These are phyloP conservation scores for Pristionchus mayeri DNA, from an alignment of 2,888 invertebrate genomes.

Conservation along the genomic window DNA sequence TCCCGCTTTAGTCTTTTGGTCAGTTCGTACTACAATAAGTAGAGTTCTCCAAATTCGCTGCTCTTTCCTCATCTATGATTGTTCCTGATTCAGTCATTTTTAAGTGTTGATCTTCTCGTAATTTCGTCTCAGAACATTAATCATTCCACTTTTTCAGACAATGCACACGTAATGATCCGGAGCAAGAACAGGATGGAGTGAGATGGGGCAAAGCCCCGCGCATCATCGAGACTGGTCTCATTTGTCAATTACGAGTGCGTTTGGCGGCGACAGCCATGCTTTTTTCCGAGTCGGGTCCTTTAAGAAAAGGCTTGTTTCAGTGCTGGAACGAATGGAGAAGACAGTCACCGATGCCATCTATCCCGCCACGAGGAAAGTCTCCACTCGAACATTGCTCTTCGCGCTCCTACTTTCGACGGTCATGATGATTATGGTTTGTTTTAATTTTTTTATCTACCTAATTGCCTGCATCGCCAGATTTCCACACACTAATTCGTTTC, in stretches of 20 bases:
- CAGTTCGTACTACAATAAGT: neutral
- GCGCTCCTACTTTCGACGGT: neutral
- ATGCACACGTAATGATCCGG: constrained; percentile 19
- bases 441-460: no score
- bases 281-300: no score
- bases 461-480: no score
- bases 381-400: neutral
- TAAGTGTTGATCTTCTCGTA: neutral
- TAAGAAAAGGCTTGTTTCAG: neutral
- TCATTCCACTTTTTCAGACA: neutral
- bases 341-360: neutral
- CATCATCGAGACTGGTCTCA: constrained; percentile 9
- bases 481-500: no score
- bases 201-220: neutral
- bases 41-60: no score
- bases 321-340: constrained; percentile 11
- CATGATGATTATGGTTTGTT: neutral
- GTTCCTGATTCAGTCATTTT: neutral
- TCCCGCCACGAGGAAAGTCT: neutral
- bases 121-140: neutral
- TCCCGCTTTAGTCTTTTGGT: neutral
- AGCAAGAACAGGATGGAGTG: constrained; percentile 30
- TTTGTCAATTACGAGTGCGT: constrained; percentile 23
- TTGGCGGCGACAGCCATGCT: no score
- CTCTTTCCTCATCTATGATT: neutral